Percentiles rank a stretch among this genome's conserved stretches.
phyloP scores from a whole-genome alignment of 35 echinoderm and acorn worm species.

The Nesometra sesokonis region DNA sequence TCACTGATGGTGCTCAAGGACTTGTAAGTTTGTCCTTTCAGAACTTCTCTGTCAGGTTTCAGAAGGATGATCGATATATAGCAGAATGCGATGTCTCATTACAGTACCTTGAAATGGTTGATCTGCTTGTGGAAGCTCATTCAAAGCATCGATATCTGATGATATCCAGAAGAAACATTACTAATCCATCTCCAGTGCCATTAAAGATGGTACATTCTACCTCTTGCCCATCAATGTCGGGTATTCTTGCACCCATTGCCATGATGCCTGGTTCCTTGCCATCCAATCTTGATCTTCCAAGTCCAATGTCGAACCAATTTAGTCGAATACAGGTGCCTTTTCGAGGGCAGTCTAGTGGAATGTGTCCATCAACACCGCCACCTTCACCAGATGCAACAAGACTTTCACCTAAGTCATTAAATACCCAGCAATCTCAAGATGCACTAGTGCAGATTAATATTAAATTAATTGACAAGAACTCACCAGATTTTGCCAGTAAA shows the following conservation, averaged over 20 bases:
- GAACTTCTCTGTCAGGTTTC: constrained; percentile 76
- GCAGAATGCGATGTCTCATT: constrained; percentile 58
- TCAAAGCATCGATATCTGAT: constrained; percentile 68
- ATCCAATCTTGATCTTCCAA: constrained; percentile 27
- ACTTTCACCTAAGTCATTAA: not conserved
- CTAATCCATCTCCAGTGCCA: not conserved
- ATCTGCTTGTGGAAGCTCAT: constrained; percentile 45
- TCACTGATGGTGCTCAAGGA: constrained; percentile 87
- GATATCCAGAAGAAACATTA: constrained; percentile 35
- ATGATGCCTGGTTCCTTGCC: constrained; percentile 55
- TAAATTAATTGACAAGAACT: constrained; percentile 58
- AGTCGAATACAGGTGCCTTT: not conserved
- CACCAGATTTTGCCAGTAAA: constrained; percentile 55
- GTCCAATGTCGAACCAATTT: not conserved
- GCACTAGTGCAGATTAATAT: constrained; percentile 77
- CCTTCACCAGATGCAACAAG: constrained; percentile 36
- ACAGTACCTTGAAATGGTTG: constrained; percentile 71
- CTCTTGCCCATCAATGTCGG: constrained; percentile 64
- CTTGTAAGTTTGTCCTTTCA: constrained; percentile 64
- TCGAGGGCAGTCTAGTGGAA: not conserved
- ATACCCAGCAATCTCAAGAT: constrained; percentile 7
- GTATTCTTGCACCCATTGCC: constrained; percentile 37
- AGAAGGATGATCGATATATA: constrained; percentile 47
- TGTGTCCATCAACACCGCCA: constrained; percentile 75
- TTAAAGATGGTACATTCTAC: constrained; percentile 78